Percentiles rank a stretch among this genome's conserved stretches.
Evolutionary conservation across 2,888 invertebrate genomes (phyloP).

Genomic region (Cantharis flavilabris): DNA sequence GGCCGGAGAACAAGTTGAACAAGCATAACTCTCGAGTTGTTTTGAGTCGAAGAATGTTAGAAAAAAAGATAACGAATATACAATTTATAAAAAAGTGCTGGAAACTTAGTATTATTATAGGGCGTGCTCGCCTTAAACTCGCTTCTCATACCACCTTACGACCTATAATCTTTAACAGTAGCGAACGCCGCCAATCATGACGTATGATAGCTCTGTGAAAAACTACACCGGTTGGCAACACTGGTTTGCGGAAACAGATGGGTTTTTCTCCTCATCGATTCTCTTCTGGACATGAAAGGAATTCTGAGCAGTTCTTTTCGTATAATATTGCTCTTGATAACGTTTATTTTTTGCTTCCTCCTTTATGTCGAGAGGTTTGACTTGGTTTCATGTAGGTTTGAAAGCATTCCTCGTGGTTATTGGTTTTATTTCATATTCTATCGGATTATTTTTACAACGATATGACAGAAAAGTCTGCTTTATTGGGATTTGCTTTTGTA

Average conservation of each 20-base stretch:
- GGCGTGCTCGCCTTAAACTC: constrained; percentile 21
- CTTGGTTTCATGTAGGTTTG: constrained; percentile 23
- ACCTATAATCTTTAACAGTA: constrained; percentile 26
- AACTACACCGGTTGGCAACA: constrained; percentile 31
- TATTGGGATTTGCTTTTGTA: constrained; percentile 12
- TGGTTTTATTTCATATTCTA: constrained; percentile 29
- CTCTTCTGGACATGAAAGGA: constrained; percentile 43
- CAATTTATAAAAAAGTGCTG: constrained; percentile 10
- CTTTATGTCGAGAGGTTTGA: constrained; percentile 28
- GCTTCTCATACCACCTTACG: constrained; percentile 13
- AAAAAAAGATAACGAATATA: constrained; percentile 3
- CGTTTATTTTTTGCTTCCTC: constrained; percentile 41
- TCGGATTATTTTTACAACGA: constrained; percentile 21
- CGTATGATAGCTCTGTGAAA: constrained; percentile 31
- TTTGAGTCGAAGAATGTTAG: constrained; percentile 4
- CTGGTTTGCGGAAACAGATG: constrained; percentile 39
- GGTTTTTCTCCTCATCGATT: constrained; percentile 43
- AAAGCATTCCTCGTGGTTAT: constrained; percentile 31
- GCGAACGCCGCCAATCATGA: constrained; percentile 25
- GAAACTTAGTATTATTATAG: constrained; percentile 18
- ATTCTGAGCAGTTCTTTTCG: constrained; percentile 43
- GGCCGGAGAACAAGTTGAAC: neutral
- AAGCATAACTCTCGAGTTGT: constrained; percentile 3
- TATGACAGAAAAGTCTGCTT: constrained; percentile 16
- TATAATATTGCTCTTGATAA: constrained; percentile 46